These are phyloP conservation scores for Bruchidius siliquastri DNA, from an alignment of 2,888 invertebrate species.

Conservation along the genomic window DNA sequence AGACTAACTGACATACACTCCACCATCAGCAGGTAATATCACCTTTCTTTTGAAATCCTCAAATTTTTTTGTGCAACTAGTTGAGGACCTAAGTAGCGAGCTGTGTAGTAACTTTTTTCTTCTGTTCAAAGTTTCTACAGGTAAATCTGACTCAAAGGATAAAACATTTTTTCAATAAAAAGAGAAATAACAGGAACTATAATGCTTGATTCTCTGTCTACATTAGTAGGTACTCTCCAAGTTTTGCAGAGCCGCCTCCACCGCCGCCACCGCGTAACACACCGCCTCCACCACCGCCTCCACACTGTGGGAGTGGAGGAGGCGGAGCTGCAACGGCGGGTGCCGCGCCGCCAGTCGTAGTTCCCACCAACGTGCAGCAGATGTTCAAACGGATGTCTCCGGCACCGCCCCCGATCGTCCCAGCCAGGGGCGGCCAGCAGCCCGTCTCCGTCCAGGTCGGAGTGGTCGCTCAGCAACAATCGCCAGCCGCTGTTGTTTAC, in stretches of 20 bases:
- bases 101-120: too few relatives aligned
- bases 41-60: not conserved
- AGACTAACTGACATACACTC: slow-evolving; percentile 63
- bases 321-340: slow-evolving; percentile 22
- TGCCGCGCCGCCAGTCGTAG: slow-evolving; percentile 45
- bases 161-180: too few relatives aligned
- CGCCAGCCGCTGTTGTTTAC: not conserved
- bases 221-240: slow-evolving; percentile 61
- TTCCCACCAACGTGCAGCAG: slow-evolving; percentile 64
- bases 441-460: slow-evolving; percentile 26
- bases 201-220: too few relatives aligned
- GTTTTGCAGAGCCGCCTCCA: slow-evolving; percentile 53
- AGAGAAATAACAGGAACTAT: too few relatives aligned
- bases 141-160: too few relatives aligned
- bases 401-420: slow-evolving; percentile 63
- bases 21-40: slow-evolving; percentile 3
- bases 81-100: too few relatives aligned
- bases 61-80: not conserved
- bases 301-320: slow-evolving; percentile 26
- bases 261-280: slow-evolving; percentile 53
- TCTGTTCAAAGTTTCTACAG: too few relatives aligned
- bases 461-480: not conserved
- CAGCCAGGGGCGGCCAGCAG: slow-evolving; percentile 58
- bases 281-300: slow-evolving; percentile 65
- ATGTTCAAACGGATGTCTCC: slow-evolving; percentile 74